phyloP scores from a whole-genome alignment of 2,797 vertebrate genomes.

The Acanthiza pusilla region DNA sequence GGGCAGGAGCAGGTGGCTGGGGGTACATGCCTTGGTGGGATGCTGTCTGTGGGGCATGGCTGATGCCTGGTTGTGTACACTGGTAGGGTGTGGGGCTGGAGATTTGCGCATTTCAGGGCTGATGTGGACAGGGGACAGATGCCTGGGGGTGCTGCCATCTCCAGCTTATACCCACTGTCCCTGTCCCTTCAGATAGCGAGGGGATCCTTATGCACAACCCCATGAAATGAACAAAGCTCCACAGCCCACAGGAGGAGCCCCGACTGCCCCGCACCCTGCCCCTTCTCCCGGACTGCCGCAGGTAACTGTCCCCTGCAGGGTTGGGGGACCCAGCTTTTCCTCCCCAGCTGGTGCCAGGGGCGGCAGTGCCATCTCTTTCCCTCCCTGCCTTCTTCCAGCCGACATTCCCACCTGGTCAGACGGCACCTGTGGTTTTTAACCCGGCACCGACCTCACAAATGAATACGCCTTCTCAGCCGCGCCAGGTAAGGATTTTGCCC shows the following conservation, averaged over 20 bases:
- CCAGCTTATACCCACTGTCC: background rate
- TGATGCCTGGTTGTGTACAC: background rate
- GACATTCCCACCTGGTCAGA: conserved; percentile 87
- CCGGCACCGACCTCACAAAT: conserved; percentile 90
- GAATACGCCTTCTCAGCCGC: conserved; percentile 92
- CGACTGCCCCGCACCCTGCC: conserved; percentile 90
- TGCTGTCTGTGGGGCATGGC: background rate
- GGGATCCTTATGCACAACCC: conserved; percentile 93
- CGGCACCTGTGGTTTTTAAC: conserved; percentile 89
- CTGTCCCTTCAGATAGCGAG: conserved; percentile 80
- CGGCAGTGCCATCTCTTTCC: background rate
- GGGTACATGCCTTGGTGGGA: rapidly evolving
- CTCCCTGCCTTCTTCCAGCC: conserved; percentile 71
- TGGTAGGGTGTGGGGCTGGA: background rate
- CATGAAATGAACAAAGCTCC: conserved; percentile 99
- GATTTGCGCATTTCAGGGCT: background rate
- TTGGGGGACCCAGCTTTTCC: background rate
- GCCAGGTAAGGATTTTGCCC: conserved; percentile 83
- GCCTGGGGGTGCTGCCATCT: background rate
- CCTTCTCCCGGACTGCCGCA: conserved; percentile 94
- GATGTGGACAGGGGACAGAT: rapidly evolving
- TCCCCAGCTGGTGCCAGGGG: rapidly evolving
- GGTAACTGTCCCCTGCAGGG: conserved; percentile 70
- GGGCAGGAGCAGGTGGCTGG: background rate
- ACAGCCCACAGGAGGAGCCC: conserved; percentile 93